Evolutionary conservation across 2,797 vertebrate genomes (phyloP), one percentile per base, ranked within the genome.

Genomic region (Phoxinus dragarum): DNA sequence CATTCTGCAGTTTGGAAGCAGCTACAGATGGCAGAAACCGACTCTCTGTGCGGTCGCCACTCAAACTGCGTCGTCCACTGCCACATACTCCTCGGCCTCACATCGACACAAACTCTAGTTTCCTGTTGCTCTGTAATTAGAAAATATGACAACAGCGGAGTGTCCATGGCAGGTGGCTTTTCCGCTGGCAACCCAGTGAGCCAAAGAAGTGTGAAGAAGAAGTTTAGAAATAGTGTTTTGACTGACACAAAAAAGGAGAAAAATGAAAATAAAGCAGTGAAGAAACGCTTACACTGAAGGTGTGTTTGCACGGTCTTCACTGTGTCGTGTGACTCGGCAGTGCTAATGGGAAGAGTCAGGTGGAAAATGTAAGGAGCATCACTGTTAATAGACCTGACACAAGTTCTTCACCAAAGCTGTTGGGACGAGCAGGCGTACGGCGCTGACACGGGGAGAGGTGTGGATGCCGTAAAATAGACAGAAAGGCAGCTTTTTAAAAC

Each of bases 311-410:
- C 38, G 61, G 19, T 78, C 78, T 67, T 31, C 34, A n/a, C 86
- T 82, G 68, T 61, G 61, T 59, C 54, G 19, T 81, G 10, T 88
- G 89, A 83, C 85, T 88, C 91, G 73, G 76, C 56, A 5, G 66
- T 80, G 74, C 81, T 92, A 93, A 94, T 92, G 89, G 91, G 90
- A 83, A 86, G 91, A 92, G 93, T 93, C 92, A 91, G 92, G 92
- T 91, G 90, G 90, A 92, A 93, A 93, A 93, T 93, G 89, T 89
- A 91, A 93, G 90, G 91, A 89, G 84, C 88, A 90, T 89, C 92
- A 84, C 81, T 89, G 90, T 91, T 94, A 94, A 95, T 93, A 93
- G 93, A 93, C 93, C 93, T 94, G 94, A 94, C 93, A 93, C 88
- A 92, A 11, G 49, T 90, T 91, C 90, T 91, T 93, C 89, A 77